Conservation (phyloP, 2,797 vertebrate genomes). For the Leucoraja ocellata region DNA sequence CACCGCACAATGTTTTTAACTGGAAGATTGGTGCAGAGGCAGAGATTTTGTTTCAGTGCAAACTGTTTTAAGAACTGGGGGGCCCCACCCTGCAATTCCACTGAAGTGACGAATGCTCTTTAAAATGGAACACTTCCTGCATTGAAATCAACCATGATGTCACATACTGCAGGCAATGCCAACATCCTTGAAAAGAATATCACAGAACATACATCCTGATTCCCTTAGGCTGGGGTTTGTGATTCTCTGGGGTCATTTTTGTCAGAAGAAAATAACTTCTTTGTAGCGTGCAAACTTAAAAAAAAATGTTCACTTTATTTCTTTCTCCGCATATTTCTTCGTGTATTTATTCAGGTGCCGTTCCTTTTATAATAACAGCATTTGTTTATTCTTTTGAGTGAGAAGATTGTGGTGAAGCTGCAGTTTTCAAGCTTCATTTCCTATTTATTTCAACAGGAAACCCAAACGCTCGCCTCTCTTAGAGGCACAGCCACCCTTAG, state of each 20-base stretch:
- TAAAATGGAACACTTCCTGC: constrained; percentile 34
- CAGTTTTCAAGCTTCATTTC: constrained; percentile 17
- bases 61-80: constrained; percentile 13
- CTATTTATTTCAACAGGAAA: constrained; percentile 23
- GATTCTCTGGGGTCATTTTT: not conserved
- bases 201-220: not conserved
- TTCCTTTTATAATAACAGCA: not conserved
- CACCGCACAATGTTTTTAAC: not conserved
- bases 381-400: constrained; percentile 6
- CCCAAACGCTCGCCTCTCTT: not conserved
- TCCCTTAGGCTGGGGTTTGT: not conserved
- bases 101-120: constrained; percentile 2
- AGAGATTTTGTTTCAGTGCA: not conserved
- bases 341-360: constrained; percentile 22
- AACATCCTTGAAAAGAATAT: constrained; percentile 22
- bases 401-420: not conserved
- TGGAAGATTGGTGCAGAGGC: not conserved
- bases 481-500: not conserved
- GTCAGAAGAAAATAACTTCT: not conserved
- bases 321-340: not conserved
- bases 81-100: constrained; percentile 24
- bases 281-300: not conserved
- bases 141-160: constrained; percentile 36
- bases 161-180: not conserved
- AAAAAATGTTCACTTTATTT: not conserved